Evolutionary conservation across 1,140 invertebrate genomes (phyloP), one percentile per base, ranked within the genome.

Genomic region (Chelonus insularis): DNA sequence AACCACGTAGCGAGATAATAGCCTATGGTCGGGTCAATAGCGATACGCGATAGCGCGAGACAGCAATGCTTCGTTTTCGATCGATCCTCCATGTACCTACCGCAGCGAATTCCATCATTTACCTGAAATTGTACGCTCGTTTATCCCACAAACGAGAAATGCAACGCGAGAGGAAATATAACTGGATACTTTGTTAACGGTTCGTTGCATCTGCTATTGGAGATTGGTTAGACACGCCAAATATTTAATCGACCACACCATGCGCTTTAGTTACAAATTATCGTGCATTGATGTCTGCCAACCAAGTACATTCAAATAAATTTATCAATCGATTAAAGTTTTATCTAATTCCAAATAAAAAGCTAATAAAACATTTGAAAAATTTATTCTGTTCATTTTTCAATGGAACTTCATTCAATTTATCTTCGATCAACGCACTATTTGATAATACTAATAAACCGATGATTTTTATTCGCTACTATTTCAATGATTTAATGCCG

Each of bases 1-100:
- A 43, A 43, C 14, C 12, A 18, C 41, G 41, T 18, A 16, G 18
- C 41, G 29, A 43, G 61, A 63, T 63, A 63, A 63, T 63, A 63
- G 61, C 55, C 48, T 63, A 63, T 58, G 61, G 61, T 58, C 48
- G 54, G 61, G 61, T 63, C 61, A 63, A 63, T 57, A 50, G 57
- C 56, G 61, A 63, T 58, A 63, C 61, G 48, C 55, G 61, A 58
- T 58, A 57, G 61, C 39, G 34, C 39, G 50, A 59, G 64, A 57
- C 60, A 32, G 41, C 57, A 12, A 60, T 45, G 52, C 39, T 57
- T 8, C 8, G 25, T 57, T 43, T 36, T 58, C 59, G 50, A 23
- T 65, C 55, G 37, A 55, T 58, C 29, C 43, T 14, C 23, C 39
- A 16, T 39, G 21, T 39, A 47, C 55, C 41, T 47, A 32, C 18